Base-by-base conservation (phyloP, 1,140 invertebrate species). In the Heliconius hermathena region DNA sequence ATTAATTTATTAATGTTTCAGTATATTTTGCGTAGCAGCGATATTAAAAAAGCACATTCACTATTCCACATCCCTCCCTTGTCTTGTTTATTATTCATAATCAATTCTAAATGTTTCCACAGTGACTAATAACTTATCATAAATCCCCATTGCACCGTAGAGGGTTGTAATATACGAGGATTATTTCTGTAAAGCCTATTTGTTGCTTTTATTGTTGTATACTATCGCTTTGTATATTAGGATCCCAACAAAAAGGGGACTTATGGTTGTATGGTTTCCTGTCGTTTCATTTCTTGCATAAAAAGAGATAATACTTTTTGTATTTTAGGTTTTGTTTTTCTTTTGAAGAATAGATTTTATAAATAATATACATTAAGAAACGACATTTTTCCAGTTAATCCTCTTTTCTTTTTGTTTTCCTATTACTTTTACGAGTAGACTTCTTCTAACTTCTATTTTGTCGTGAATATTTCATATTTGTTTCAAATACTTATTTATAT, bases 101-200 rank as follows among this genome's bases (percentile, higher is more conserved):
- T 92, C 89, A 90, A 90, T 92, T 87, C 81, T 89, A 88, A 93
- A 92, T 93, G 89, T 92, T 88, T 88, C 92, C 90, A 84, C 87
- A 85, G 89, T 89, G 90, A 90, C 90, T 93, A 93, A 93, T 93
- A 92, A 91, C 88, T 92, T 89, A 90, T 90, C 89, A 91, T 93
- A 89, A 92, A 93, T 91, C 88, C 89, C 83, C 88, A 94, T 87
- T 92, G 90, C 89, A 89, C 92, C 88, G 86, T 89, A 85, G 91
- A 91, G 90, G 85, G 88, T 92, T 91, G 87, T 93, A 89, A 92
- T 91, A 90, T 92, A 89, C 86, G 87, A 85, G 88, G 83, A 89
- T 90, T 90, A 90, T 88, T 91, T 85, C 83, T 80, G 84, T 81
- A 87, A 84, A 87, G 83, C 85, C 83, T 83, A 86, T 91, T 89